These are phyloP conservation scores for Clarias magur DNA, from an alignment of 2,113 vertebrate genomes.

Conservation along the genomic window DNA sequence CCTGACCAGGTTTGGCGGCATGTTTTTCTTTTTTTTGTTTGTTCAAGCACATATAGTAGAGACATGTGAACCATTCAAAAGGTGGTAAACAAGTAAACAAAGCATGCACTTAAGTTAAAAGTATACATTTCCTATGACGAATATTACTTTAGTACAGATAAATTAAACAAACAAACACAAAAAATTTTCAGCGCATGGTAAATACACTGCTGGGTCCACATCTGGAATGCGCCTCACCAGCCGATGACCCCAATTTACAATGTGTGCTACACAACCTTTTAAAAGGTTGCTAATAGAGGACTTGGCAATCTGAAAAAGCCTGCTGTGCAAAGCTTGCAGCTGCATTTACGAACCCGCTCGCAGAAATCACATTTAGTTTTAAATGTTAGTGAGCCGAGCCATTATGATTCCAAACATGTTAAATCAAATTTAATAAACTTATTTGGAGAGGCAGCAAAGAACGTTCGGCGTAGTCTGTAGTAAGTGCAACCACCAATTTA, in stretches of 20 bases:
- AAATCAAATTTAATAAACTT: conserved; percentile 56
- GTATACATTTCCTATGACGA: no score
- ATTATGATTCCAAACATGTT: conserved; percentile 57
- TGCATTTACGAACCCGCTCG: conserved; percentile 7
- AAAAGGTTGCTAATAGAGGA: not conserved
- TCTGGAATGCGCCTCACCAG: not conserved
- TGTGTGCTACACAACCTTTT: not conserved
- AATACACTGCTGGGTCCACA: not conserved
- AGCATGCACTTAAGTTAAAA: no score
- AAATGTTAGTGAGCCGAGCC: conserved; percentile 50
- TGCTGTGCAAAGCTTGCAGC: not conserved
- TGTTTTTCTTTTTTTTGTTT: no score
- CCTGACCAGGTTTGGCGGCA: no score
- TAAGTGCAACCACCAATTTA: conserved; percentile 51
- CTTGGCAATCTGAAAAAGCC: not conserved
- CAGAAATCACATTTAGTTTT: conserved; percentile 20
- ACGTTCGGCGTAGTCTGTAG: conserved; percentile 44
- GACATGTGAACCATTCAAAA: no score
- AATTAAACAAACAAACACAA: no score
- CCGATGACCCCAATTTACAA: not conserved
- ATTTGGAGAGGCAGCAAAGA: conserved; percentile 23
- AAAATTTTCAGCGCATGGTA: not conserved
- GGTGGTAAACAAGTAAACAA: no score
- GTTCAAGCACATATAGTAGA: no score
- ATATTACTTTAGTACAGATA: no score